Percentiles rank a stretch among this genome's conserved stretches.
Evolutionary conservation across 2,888 invertebrate genomes (phyloP).

Genomic region (Gasteruption jaculator): DNA sequence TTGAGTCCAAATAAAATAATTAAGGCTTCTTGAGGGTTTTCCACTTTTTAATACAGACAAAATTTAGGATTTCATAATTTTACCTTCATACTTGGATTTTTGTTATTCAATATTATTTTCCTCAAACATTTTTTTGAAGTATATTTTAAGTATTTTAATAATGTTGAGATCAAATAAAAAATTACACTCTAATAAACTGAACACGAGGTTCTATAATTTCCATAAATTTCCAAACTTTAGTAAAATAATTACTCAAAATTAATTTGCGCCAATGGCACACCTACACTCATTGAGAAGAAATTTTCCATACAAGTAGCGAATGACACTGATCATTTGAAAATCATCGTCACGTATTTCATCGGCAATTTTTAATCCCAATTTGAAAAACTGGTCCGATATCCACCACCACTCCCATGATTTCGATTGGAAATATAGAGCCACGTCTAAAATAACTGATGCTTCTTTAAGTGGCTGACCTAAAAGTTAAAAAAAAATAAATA

Average conservation of each 20-base stretch:
- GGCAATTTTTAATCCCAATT: slow-evolving; percentile 24
- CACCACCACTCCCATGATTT: slow-evolving; percentile 38
- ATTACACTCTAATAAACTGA: too few species aligned
- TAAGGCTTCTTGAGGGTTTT: slow-evolving; percentile 16
- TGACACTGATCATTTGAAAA: slow-evolving; percentile 21
- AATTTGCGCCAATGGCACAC: not conserved
- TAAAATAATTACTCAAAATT: not conserved
- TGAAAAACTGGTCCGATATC: slow-evolving; percentile 35
- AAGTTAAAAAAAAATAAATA: too few species aligned
- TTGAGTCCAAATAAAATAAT: too few species aligned
- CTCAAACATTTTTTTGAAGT: too few species aligned
- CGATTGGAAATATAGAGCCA: slow-evolving; percentile 31
- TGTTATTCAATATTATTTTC: too few species aligned
- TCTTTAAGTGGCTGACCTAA: too few species aligned
- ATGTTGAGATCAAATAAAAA: too few species aligned
- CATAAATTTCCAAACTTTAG: not conserved
- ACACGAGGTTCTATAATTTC: too few species aligned
- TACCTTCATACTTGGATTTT: too few species aligned
- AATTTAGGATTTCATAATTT: not conserved
- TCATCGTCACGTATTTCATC: slow-evolving; percentile 21
- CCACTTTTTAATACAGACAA: slow-evolving; percentile 14
- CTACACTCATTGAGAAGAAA: slow-evolving; percentile 35
- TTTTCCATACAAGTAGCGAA: slow-evolving; percentile 36
- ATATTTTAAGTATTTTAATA: too few species aligned
- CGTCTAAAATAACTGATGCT: too few species aligned